Evolutionary conservation across 1,140 invertebrate species (phyloP), one percentile per base, ranked within the genome.

Genomic region (Andrena cerasifolii): DNA sequence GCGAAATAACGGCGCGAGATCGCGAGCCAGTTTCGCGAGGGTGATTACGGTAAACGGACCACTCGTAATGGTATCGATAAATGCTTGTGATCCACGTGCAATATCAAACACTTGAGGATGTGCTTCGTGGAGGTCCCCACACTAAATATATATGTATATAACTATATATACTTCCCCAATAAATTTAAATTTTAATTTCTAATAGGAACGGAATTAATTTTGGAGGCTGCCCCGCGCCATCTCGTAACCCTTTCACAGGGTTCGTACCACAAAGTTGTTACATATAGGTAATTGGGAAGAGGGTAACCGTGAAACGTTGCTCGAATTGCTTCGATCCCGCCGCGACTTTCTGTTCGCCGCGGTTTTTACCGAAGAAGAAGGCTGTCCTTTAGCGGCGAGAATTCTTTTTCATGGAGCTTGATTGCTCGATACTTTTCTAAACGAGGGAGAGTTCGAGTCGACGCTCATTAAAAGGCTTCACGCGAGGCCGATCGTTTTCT

Each of bases 1-100:
- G 73, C 63, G 63, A 47, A 26, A 79, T 79, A 79, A 79, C 62
- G 63, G 72, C 63, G 78, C 66, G 65, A 80, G 58, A 78, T 80
- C 65, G 74, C 59, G 78, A 56, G 31, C 71, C n/a, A 66, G 61
- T 66, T 75, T 67, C 54, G 43, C n/a, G 72, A n/a, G 1, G 26
- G 36, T 68, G 63, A 76, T 79, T 76, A 53, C 47, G 47, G 33
- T 26, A 51, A 65, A 62, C 72, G 31, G n/a, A 51, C 47, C 5
- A 51, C 28, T 36, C 28, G 72, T 76, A 76, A 79, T 62, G 63
- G 68, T 75, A 66, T 79, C 70, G 59, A 0, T 31, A 47, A 73
- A 26, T 24, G 58, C 21, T 33, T n/a, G 43, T 24, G 10, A 40
- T 58, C 54, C 51, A 59, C 28, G 33, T 8, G 2, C 3, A 5